phyloP scores from a whole-genome alignment of 2,113 vertebrate species.

The Thunnus maccoyii region DNA sequence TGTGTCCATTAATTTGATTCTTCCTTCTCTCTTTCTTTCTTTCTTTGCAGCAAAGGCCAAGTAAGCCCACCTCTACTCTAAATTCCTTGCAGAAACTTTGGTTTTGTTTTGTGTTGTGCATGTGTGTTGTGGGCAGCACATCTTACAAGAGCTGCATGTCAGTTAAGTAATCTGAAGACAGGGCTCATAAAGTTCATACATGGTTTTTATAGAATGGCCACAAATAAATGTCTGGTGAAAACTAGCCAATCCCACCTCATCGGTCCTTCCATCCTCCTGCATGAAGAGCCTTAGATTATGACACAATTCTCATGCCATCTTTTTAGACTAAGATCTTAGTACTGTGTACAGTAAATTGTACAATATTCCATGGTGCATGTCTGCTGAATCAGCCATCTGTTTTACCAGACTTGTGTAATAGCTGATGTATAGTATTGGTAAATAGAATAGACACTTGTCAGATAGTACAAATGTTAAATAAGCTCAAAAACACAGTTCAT shows the following conservation, averaged over 20 bases:
- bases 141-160: conserved; percentile 93
- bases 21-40: conserved; percentile 72
- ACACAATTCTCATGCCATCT: conserved; percentile 81
- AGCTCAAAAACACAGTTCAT: conserved; percentile 87
- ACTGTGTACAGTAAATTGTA: conserved; percentile 84
- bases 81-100: conserved; percentile 88
- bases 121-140: conserved; percentile 94
- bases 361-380: conserved; percentile 90
- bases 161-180: conserved; percentile 81
- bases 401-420: conserved; percentile 87
- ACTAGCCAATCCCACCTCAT: conserved; percentile 84
- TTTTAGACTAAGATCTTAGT: conserved; percentile 82
- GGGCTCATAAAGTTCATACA: conserved; percentile 58
- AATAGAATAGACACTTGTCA: conserved; percentile 79
- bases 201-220: conserved; percentile 58
- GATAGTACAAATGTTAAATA: conserved; percentile 86
- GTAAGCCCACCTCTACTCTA: conserved; percentile 88
- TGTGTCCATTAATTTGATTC: conserved; percentile 68
- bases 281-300: conserved; percentile 81
- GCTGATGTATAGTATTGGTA: conserved; percentile 90
- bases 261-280: conserved; percentile 83
- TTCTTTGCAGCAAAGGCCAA: conserved; percentile 93
- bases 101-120: conserved; percentile 95
- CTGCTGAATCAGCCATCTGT: conserved; percentile 85
- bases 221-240: conserved; percentile 79